These are phyloP conservation scores for Rhea pennata DNA, from an alignment of 2,113 vertebrate species.

Conservation along the genomic window DNA sequence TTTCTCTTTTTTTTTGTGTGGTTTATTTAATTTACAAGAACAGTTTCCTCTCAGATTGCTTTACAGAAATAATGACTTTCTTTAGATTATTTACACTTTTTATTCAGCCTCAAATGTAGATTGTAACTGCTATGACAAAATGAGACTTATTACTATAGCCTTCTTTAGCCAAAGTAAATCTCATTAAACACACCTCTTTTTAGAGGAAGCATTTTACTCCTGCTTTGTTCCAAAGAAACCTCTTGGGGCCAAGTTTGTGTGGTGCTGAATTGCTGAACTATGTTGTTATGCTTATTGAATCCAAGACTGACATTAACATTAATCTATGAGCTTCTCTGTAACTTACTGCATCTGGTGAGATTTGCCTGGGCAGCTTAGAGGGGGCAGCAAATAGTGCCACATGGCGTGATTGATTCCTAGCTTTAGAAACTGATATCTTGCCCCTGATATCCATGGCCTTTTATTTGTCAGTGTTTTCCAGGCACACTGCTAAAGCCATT, in stretches of 20 bases:
- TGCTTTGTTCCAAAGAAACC: neutral
- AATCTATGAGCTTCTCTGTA: neutral
- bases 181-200: neutral
- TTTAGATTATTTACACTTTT: neutral
- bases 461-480: neutral
- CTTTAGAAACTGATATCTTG: neutral
- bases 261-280: neutral
- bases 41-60: neutral
- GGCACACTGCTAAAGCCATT: neutral
- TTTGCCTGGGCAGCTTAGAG: neutral
- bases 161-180: neutral
- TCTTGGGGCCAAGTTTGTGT: neutral
- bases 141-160: neutral
- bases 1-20: neutral
- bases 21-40: neutral
- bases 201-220: neutral
- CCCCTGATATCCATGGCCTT: neutral
- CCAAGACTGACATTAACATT: neutral
- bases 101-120: neutral
- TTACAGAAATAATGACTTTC: neutral
- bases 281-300: neutral
- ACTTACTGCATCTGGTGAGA: neutral
- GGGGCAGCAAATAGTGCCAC: neutral
- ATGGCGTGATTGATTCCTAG: neutral
- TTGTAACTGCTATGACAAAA: neutral